Evolutionary conservation across 2,113 vertebrate species (phyloP), one percentile per base, ranked within the genome.

Genomic region (Asarcornis scutulata): DNA sequence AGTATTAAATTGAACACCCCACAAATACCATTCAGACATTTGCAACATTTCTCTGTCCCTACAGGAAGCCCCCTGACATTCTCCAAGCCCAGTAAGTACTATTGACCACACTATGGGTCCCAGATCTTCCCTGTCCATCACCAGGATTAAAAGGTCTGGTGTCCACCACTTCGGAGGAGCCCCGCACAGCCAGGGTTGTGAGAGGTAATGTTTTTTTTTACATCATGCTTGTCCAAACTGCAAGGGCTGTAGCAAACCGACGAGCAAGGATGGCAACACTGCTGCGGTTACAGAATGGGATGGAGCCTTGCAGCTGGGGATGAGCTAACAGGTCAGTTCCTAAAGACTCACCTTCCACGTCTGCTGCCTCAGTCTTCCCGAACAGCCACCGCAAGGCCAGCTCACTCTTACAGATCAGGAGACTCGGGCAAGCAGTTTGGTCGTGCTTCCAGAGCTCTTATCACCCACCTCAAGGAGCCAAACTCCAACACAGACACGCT

Each of bases 1-100:
- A 40, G 34, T 71, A 89, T 90, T 80, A 86, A 86, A 63, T 1
- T 15, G 36, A 55, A 14, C 31, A 9, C 53, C 44, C 58, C 77
- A 56, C 31, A 88, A 32, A 66, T 17, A 76, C 17, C 29, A n/a
- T 32, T 64, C 63, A 73, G 58, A 56, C n/a, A 60, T 0, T 0
- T 25, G 14, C 50, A 72, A 10, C 59, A 34, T 60, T 60, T 73
- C 50, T 48, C 50, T 50, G 27, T 21, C 17, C 32, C 64, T 56
- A 27, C 23, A 58, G 36, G 60, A 76, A 67, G 40, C 50, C 50
- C 20, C 17, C 22, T 11, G 32, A 64, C 26, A 4, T 29, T 78
- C 46, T 63, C 59, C 32, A 78, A 38, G 75, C 26, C 40, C 52
- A 78, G 1, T 9, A 40, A 67, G 40, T 20, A 62, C 74, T 78